Conservation (phyloP, 2,888 invertebrate species). For the Nomada lathburiana region DNA sequence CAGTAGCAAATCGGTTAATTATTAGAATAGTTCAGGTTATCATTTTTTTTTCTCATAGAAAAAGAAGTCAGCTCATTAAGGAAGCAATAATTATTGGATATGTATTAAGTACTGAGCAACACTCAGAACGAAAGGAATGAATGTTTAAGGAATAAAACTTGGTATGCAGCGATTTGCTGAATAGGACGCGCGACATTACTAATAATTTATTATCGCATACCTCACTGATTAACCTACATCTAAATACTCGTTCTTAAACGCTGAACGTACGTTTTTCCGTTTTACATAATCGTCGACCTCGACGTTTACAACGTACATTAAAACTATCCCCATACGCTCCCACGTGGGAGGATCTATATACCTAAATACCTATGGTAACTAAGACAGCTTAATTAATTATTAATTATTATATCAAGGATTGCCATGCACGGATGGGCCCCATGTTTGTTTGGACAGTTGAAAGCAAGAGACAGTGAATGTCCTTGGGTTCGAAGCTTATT, state of each 20-base stretch:
- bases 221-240: background rate
- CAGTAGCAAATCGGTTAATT: too few relatives aligned
- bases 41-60: too few relatives aligned
- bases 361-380: slow-evolving; percentile 64
- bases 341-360: slow-evolving; percentile 63
- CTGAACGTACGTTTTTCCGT: slow-evolving; percentile 38
- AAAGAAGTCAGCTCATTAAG: too few relatives aligned
- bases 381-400: slow-evolving; percentile 62
- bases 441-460: slow-evolving; percentile 17
- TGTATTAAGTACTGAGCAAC: too few relatives aligned
- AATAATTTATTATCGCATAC: too few relatives aligned
- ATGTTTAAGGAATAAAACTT: too few relatives aligned
- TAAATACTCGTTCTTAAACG: slow-evolving; percentile 10
- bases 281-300: slow-evolving; percentile 61
- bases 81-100: too few relatives aligned
- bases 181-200: too few relatives aligned
- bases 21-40: too few relatives aligned
- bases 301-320: slow-evolving; percentile 22
- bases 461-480: background rate
- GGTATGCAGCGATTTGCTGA: too few relatives aligned
- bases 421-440: slow-evolving; percentile 34
- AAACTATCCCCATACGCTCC: slow-evolving; percentile 22
- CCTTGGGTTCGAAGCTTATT: background rate
- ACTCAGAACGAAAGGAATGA: too few relatives aligned
- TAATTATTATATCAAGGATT: slow-evolving; percentile 63